These are phyloP conservation scores for Idris sp. DNA, from an alignment of 1,140 invertebrate species.

Conservation along the genomic window DNA sequence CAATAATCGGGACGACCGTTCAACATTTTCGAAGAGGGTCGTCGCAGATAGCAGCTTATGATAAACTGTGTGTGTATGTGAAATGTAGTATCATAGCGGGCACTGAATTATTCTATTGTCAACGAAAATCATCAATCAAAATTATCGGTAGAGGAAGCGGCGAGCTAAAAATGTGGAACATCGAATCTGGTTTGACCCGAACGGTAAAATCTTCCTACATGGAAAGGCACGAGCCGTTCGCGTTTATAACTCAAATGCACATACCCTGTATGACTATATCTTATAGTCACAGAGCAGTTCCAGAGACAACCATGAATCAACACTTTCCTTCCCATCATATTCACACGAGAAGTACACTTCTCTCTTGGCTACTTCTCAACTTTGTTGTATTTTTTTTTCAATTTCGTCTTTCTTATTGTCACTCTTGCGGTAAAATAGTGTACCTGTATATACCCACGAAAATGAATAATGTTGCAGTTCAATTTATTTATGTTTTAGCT, in stretches of 20 bases:
- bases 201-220: conserved; percentile 62
- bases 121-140: conserved; percentile 62
- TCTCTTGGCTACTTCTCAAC: conserved; percentile 36
- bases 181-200: conserved; percentile 60
- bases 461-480: conserved; percentile 12
- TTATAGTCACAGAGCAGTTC: conserved; percentile 29
- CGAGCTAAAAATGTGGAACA: conserved; percentile 56
- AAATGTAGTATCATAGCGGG: conserved; percentile 45
- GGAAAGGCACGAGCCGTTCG: conserved; percentile 35
- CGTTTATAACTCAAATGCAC: conserved; percentile 47
- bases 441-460: not conserved
- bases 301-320: conserved; percentile 61
- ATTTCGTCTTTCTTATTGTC: conserved; percentile 17
- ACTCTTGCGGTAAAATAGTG: conserved; percentile 19
- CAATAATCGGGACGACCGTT: conserved; percentile 16
- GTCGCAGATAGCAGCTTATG: conserved; percentile 37
- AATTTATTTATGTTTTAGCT: not conserved
- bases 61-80: conserved; percentile 37
- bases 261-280: conserved; percentile 47
- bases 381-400: conserved; percentile 31
- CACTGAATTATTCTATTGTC: conserved; percentile 62
- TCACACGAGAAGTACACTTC: conserved; percentile 53
- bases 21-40: conserved; percentile 22
- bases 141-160: conserved; percentile 56
- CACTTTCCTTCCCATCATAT: conserved; percentile 58